phyloP scores from a whole-genome alignment of 2,113 vertebrate genomes.

The Onychorhynchus coronatus region DNA sequence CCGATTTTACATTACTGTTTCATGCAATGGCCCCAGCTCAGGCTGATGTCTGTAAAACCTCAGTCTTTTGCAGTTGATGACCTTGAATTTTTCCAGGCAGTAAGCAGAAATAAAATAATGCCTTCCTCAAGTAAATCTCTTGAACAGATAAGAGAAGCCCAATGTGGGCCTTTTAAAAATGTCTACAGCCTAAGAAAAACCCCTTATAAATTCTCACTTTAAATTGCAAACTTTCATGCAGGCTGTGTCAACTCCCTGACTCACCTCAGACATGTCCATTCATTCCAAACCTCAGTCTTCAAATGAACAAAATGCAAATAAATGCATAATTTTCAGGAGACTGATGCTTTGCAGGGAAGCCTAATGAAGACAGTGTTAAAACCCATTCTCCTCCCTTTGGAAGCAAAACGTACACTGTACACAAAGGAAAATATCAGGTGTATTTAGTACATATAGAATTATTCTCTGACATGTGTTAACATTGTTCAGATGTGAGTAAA shows the following conservation, averaged over 20 bases:
- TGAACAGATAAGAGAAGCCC: neutral
- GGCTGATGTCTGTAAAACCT: neutral
- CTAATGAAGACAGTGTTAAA: neutral
- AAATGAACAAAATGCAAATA: neutral
- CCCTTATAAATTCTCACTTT: neutral
- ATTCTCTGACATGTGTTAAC: neutral
- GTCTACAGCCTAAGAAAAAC: neutral
- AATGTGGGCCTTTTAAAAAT: neutral
- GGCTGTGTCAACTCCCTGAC: neutral
- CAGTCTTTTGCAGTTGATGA: neutral
- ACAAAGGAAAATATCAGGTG: neutral
- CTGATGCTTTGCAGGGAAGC: neutral
- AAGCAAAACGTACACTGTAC: neutral
- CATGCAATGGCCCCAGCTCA: neutral
- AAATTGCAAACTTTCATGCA: neutral
- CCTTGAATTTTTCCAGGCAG: neutral
- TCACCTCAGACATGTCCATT: neutral
- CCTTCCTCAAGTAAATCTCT: neutral
- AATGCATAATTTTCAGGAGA: neutral
- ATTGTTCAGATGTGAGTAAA: neutral
- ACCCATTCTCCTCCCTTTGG: neutral
- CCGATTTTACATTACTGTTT: neutral
- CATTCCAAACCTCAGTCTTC: neutral
- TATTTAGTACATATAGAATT: neutral
- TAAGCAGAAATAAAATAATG: neutral